These are phyloP conservation scores for Xiphophorus couchianus DNA, from an alignment of 2,113 vertebrate species.

Conservation along the genomic window DNA sequence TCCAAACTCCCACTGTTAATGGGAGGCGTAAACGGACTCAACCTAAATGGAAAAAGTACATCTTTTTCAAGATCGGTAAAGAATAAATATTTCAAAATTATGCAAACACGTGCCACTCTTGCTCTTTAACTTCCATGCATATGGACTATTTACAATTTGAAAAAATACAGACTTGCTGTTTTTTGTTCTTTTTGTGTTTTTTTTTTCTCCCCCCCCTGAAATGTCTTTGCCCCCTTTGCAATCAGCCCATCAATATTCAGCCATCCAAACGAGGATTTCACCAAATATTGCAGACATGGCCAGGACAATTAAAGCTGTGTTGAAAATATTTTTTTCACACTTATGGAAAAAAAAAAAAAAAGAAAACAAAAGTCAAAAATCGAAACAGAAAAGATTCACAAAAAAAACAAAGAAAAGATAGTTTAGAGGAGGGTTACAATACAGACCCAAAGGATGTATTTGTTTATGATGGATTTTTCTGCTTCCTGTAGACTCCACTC, in stretches of 20 bases:
- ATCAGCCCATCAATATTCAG: slow-evolving; percentile 86
- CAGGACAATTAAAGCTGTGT: slow-evolving; percentile 92
- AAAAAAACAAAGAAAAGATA: slow-evolving; percentile 45
- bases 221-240: slow-evolving; percentile 80
- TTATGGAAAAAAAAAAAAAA: slow-evolving; percentile 79
- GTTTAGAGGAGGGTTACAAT: slow-evolving; percentile 88
- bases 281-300: slow-evolving; percentile 86
- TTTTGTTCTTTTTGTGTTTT: slow-evolving; percentile 71
- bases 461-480: slow-evolving; percentile 71
- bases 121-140: slow-evolving; percentile 94
- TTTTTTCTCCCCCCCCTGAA: slow-evolving; percentile 71
- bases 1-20: slow-evolving; percentile 69
- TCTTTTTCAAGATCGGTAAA: slow-evolving; percentile 90
- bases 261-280: slow-evolving; percentile 72
- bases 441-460: slow-evolving; percentile 86
- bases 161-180: slow-evolving; percentile 93
- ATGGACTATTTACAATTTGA: slow-evolving; percentile 99
- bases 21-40: slow-evolving; percentile 63
- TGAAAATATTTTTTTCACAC: slow-evolving; percentile 81
- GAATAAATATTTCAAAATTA: slow-evolving; percentile 99
- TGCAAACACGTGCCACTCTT: slow-evolving; percentile 99
- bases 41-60: slow-evolving; percentile 93
- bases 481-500: slow-evolving; percentile 86
- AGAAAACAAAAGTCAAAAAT: slow-evolving; percentile 38
- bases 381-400: slow-evolving; percentile 64